Conservation (phyloP, 2,113 vertebrate genomes). For the Tachuris rubrigastra region DNA sequence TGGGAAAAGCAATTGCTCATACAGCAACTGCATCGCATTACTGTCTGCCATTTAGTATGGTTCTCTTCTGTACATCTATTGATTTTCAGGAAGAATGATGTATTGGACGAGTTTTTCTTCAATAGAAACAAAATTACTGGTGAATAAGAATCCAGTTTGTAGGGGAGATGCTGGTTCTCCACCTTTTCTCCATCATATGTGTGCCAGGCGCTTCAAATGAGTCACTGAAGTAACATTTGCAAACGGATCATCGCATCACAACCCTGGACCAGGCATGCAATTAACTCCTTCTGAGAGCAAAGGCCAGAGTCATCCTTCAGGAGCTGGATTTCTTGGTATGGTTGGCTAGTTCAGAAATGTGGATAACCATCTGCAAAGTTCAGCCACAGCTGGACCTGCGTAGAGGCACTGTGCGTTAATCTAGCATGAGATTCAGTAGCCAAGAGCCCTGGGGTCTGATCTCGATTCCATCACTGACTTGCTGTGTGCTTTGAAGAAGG, state of each 20-base stretch:
- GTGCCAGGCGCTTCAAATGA: neutral
- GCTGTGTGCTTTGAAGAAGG: slow-evolving; percentile 35
- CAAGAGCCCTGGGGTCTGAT: neutral
- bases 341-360: neutral
- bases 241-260: neutral
- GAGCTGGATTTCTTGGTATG: neutral
- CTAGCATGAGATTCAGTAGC: slow-evolving; percentile 40
- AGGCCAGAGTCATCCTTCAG: neutral
- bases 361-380: slow-evolving; percentile 34
- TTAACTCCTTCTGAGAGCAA: slow-evolving; percentile 12
- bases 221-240: neutral
- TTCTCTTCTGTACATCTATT: slow-evolving; percentile 30
- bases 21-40: slow-evolving; percentile 20
- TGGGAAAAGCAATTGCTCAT: slow-evolving; percentile 42
- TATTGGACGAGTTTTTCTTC: slow-evolving; percentile 17
- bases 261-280: neutral
- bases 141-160: neutral
- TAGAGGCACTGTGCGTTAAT: neutral
- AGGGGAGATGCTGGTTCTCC: neutral
- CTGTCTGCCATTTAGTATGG: neutral
- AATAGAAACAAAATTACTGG: slow-evolving; percentile 24
- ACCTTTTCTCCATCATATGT: neutral
- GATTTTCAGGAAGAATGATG: slow-evolving; percentile 53
- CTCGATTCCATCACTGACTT: neutral
- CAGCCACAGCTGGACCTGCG: neutral